These are phyloP conservation scores for Trogon melanurus DNA, from an alignment of 2,113 vertebrate genomes.

Conservation along the genomic window DNA sequence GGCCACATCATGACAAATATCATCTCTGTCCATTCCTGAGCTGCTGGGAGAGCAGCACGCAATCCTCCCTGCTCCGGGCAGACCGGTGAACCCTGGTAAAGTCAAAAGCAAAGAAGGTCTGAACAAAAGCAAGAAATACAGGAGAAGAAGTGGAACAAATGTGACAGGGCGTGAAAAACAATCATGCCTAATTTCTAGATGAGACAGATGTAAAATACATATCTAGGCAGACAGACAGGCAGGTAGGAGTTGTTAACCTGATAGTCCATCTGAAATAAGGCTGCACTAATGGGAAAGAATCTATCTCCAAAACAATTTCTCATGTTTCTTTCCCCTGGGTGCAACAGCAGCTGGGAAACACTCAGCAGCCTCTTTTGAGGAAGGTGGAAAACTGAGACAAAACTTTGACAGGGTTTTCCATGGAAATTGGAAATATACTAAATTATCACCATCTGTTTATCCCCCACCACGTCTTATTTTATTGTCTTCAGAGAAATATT, in stretches of 20 bases:
- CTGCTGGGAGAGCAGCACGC: rapidly evolving
- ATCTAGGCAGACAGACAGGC: neutral
- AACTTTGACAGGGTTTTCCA: neutral
- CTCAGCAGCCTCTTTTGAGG: neutral
- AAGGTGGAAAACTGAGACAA: rapidly evolving
- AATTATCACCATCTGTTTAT: neutral
- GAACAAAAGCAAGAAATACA: neutral
- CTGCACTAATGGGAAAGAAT: neutral
- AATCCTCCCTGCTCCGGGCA: neutral
- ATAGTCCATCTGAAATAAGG: neutral
- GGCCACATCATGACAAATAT: neutral
- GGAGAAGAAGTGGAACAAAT: neutral
- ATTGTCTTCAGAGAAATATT: neutral
- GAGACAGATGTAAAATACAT: neutral
- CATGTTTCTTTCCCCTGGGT: neutral
- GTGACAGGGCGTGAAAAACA: neutral
- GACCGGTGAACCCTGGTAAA: rapidly evolving
- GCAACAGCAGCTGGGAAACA: neutral
- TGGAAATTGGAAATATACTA: neutral
- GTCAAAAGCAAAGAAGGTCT: neutral
- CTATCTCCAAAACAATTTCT: neutral
- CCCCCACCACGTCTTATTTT: neutral
- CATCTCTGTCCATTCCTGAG: neutral
- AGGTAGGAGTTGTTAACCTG: neutral
- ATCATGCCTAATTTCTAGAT: neutral